Percentiles rank a stretch among this genome's conserved stretches.
These are phyloP conservation scores for Lasius platythorax DNA, from an alignment of 2,888 invertebrate species.

Conservation along the genomic window DNA sequence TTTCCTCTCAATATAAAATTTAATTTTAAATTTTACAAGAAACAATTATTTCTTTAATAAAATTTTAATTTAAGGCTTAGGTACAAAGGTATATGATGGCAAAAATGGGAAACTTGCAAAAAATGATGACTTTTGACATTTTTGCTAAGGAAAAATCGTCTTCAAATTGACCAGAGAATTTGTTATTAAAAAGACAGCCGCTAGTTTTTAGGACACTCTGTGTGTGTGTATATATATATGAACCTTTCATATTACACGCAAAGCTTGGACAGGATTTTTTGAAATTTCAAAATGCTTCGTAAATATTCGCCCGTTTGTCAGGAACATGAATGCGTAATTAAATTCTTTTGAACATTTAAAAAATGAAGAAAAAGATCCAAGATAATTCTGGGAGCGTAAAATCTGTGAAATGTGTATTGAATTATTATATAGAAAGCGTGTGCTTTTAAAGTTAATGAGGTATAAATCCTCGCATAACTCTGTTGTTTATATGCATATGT, in stretches of 20 bases:
- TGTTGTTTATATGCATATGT: background rate
- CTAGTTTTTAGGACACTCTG: background rate
- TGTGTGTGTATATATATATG: too few relatives aligned
- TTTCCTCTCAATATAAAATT: background rate
- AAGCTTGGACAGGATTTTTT: background rate
- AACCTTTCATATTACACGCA: background rate
- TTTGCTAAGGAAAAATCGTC: background rate
- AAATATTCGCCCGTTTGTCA: constrained; percentile 14
- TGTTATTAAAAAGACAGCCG: background rate
- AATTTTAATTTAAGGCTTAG: background rate
- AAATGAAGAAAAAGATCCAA: background rate
- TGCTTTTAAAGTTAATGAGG: constrained; percentile 3
- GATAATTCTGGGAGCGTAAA: background rate
- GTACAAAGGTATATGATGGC: background rate
- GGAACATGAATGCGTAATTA: background rate
- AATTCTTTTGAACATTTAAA: background rate
- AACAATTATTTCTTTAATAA: background rate
- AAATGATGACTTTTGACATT: background rate
- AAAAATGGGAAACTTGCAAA: background rate
- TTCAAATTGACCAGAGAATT: background rate
- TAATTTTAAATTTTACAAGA: constrained; percentile 1
- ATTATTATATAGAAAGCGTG: constrained; percentile 14
- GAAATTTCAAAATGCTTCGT: constrained; percentile 16
- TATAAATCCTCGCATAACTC: constrained; percentile 8
- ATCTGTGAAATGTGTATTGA: too few relatives aligned